Conservation (phyloP, 2,888 invertebrate genomes). For the Pachycephus smyrnensis region DNA sequence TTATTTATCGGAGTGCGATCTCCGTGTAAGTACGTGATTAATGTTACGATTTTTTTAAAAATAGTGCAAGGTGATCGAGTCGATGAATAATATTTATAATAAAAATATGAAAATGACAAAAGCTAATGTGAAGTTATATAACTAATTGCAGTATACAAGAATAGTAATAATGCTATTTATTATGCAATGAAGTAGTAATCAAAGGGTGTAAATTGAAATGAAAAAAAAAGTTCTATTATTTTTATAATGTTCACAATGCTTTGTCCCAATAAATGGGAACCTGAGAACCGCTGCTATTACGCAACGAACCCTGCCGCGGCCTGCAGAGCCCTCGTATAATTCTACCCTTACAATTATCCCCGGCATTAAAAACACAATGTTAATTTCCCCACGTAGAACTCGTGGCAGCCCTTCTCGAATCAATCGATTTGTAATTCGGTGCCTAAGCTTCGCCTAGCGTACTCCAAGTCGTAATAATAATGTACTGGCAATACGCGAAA, state of each 20-base stretch:
- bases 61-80: too few species aligned
- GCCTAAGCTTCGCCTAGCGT: constrained; percentile 45
- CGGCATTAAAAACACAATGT: constrained; percentile 66
- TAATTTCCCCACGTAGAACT: constrained; percentile 59
- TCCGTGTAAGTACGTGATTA: too few species aligned
- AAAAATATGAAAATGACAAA: too few species aligned
- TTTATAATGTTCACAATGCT: not conserved
- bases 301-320: constrained; percentile 45
- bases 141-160: too few species aligned
- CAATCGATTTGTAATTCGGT: constrained; percentile 64
- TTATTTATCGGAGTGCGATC: too few species aligned
- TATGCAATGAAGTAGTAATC: too few species aligned
- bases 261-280: too few species aligned
- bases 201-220: too few species aligned
- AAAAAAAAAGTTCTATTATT: constrained; percentile 10
- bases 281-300: constrained; percentile 38
- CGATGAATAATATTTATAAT: too few species aligned
- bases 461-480: not conserved
- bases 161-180: too few species aligned
- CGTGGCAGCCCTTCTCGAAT: constrained; percentile 56
- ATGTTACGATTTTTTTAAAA: too few species aligned
- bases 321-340: constrained; percentile 59
- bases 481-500: constrained; percentile 29
- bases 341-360: constrained; percentile 67
- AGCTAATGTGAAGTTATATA: too few species aligned